A percentile compares a stretch with the other conserved stretches of the same genome.
These are phyloP conservation scores for Corbicula japonica DNA, from an alignment of 2,888 invertebrate genomes.

Conservation along the genomic window DNA sequence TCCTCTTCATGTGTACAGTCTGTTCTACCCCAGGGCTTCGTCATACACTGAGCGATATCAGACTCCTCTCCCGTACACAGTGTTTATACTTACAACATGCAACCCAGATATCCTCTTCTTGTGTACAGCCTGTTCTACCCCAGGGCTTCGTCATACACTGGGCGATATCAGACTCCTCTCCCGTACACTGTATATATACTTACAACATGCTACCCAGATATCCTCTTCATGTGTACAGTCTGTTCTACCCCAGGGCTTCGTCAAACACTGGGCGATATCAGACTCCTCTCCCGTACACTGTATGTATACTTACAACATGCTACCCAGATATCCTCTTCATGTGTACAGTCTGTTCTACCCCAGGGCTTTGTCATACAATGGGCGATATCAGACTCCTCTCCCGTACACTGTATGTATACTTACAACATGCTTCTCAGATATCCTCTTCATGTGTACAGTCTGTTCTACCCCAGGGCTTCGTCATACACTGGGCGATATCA, in stretches of 20 bases:
- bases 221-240: constrained; percentile 41
- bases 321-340: no score
- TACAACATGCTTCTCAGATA: constrained; percentile 52
- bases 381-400: no score
- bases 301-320: no score
- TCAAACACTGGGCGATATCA: no score
- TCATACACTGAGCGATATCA: constrained; percentile 52
- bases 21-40: constrained; percentile 49
- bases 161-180: constrained; percentile 56
- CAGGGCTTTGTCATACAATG: no score
- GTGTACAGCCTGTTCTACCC: constrained; percentile 58
- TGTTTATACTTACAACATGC: constrained; percentile 45
- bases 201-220: constrained; percentile 60
- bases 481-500: constrained; percentile 52
- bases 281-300: no score
- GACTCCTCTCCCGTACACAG: constrained; percentile 62
- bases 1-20: constrained; percentile 63
- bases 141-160: constrained; percentile 52
- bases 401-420: no score
- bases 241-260: no score
- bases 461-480: constrained; percentile 49
- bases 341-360: no score
- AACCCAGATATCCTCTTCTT: constrained; percentile 61
- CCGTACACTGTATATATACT: constrained; percentile 62
- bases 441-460: constrained; percentile 63